phyloP scores from a whole-genome alignment of 35 echinoderm and acorn worm genomes.

The Apostichopus japonicus region DNA sequence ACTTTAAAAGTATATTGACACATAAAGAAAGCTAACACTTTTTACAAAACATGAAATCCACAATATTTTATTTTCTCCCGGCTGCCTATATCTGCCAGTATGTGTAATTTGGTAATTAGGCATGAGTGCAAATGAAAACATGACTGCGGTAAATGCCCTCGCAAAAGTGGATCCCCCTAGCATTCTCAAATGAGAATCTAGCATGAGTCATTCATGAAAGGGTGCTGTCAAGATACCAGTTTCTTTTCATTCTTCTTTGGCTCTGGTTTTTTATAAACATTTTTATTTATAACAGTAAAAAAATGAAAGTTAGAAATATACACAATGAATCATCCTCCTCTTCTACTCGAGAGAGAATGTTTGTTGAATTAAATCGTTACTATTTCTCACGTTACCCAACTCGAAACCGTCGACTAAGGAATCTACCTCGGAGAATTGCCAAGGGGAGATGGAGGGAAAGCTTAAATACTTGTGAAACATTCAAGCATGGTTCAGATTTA shows the following conservation, averaged over 20 bases:
- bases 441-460: neutral
- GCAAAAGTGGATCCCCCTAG: neutral
- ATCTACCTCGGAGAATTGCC: neutral
- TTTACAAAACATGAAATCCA: too few species aligned
- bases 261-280: neutral
- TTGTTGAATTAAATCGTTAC: slow-evolving; percentile 1
- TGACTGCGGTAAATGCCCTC: neutral
- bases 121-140: neutral
- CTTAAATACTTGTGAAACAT: neutral
- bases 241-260: neutral
- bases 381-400: neutral
- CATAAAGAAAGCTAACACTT: too few species aligned
- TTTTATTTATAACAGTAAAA: neutral
- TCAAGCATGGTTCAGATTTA: neutral
- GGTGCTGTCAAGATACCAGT: neutral
- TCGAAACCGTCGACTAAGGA: neutral
- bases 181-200: neutral
- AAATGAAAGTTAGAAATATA: neutral
- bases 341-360: neutral
- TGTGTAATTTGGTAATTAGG: neutral
- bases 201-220: neutral
- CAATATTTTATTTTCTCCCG: too few species aligned
- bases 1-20: too few species aligned
- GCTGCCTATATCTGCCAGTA: too few species aligned
- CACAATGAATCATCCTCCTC: neutral